Evolutionary conservation across 2,888 invertebrate species (phyloP).

Genomic region (Odontocolon sp.): DNA sequence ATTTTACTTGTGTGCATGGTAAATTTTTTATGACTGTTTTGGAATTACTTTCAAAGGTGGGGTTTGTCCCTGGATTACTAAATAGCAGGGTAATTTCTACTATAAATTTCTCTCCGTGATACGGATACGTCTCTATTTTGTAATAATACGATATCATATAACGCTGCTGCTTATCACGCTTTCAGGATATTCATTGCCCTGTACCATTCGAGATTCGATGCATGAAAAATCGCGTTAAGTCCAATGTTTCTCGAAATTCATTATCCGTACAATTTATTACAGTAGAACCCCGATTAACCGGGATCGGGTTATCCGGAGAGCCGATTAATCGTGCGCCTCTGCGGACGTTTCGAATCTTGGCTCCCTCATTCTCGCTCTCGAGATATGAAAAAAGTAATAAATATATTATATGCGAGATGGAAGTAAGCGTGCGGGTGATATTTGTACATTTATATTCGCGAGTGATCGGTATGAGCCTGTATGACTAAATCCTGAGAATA

Average conservation of each 20-base stretch:
- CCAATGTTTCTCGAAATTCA: background rate
- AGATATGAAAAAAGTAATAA: background rate
- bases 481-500: constrained; percentile 41
- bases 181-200: background rate
- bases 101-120: background rate
- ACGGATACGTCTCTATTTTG: constrained; percentile 7
- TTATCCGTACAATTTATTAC: too few species aligned
- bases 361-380: background rate
- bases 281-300: too few species aligned
- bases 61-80: too few species aligned
- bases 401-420: background rate
- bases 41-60: too few species aligned
- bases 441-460: constrained; percentile 14
- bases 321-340: too few species aligned
- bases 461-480: constrained; percentile 6
- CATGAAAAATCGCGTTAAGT: background rate
- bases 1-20: too few species aligned
- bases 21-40: too few species aligned
- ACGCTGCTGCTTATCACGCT: background rate
- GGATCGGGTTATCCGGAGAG: too few species aligned
- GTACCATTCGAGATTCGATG: background rate
- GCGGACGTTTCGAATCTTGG: background rate
- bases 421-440: constrained; percentile 9
- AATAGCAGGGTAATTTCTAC: too few species aligned
- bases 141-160: constrained; percentile 2